A percentile compares a stretch with the other conserved stretches of the same genome.
Conservation (phyloP, 35 echinoderm and acorn worm species). For the Holothuria glaberrima region DNA sequence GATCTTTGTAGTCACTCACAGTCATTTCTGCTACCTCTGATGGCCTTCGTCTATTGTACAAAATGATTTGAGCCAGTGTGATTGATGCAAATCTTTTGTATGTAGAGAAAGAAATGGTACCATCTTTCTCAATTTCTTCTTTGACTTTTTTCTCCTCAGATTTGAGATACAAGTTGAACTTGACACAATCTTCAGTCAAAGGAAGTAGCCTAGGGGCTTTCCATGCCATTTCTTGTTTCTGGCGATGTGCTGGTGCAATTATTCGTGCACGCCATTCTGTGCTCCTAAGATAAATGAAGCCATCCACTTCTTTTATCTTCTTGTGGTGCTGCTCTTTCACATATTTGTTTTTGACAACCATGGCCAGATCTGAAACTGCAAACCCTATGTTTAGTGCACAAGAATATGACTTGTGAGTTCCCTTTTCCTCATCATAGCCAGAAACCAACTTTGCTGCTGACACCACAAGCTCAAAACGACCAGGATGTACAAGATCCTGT, state of each 20-base stretch:
- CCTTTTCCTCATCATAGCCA: constrained; percentile 40
- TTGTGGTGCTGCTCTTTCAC: not conserved
- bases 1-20: constrained; percentile 12
- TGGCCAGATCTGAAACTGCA: constrained; percentile 48
- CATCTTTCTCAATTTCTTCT: constrained; percentile 44
- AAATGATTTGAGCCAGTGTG: constrained; percentile 58
- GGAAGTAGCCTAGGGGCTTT: constrained; percentile 52
- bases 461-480: constrained; percentile 23
- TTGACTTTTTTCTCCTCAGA: constrained; percentile 39
- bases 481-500: constrained; percentile 26
- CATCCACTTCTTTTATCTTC: constrained; percentile 34
- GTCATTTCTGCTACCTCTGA: constrained; percentile 41
- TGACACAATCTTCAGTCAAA: constrained; percentile 59
- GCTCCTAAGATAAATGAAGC: constrained; percentile 32
- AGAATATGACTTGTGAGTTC: constrained; percentile 45
- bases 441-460: constrained; percentile 9
- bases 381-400: constrained; percentile 55
- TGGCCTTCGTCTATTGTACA: constrained; percentile 52
- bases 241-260: constrained; percentile 47
- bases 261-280: constrained; percentile 35
- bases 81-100: constrained; percentile 37
- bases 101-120: not conserved
- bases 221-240: constrained; percentile 44
- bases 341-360: constrained; percentile 36
- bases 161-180: constrained; percentile 27